Conservation (phyloP, 2,797 vertebrate species). For the Catostomus latipinnis region DNA sequence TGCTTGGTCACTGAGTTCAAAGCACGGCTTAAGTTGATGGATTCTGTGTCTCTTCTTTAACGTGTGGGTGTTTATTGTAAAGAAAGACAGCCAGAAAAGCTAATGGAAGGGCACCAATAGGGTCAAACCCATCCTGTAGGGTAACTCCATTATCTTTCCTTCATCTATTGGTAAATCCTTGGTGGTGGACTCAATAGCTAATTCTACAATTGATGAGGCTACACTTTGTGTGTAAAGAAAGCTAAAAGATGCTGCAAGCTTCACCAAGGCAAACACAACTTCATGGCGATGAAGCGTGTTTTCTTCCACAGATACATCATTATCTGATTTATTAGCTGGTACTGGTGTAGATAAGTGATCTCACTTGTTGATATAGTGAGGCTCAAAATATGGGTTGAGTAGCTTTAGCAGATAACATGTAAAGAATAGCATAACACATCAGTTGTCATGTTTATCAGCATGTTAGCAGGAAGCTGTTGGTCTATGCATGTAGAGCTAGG, state of each 20-base stretch:
- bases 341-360: no score
- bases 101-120: constrained; percentile 4
- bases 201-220: background rate
- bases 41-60: background rate
- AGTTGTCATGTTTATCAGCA: no score
- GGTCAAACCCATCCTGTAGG: background rate
- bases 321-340: no score
- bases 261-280: no score
- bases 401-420: no score
- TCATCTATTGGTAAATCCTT: background rate
- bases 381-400: no score
- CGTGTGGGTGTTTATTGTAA: background rate
- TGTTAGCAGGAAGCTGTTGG: no score
- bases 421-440: no score
- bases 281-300: no score
- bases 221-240: background rate
- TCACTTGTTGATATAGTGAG: no score
- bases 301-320: no score
- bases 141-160: constrained; percentile 3
- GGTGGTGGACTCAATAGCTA: background rate
- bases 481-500: no score
- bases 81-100: background rate
- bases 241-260: background rate
- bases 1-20: background rate
- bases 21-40: background rate